Percentiles rank a stretch among this genome's conserved stretches.
These are phyloP conservation scores for Xestobium rufovillosum DNA, from an alignment of 2,888 invertebrate species.

Conservation along the genomic window DNA sequence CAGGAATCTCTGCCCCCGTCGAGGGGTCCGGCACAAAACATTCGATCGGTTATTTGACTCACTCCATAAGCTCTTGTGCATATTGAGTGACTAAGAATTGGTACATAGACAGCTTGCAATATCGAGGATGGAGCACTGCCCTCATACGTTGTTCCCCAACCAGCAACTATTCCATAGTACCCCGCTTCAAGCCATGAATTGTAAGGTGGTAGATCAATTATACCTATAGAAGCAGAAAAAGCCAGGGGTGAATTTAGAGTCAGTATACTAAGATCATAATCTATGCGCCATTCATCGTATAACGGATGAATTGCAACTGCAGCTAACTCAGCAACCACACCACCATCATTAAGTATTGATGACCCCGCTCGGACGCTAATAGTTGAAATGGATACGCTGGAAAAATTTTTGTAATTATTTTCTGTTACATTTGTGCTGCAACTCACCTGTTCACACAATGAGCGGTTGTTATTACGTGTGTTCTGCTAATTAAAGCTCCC, in stretches of 20 bases:
- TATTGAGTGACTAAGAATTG: slow-evolving; percentile 17
- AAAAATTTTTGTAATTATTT: background rate
- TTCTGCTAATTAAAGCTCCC: slow-evolving; percentile 45
- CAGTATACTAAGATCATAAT: background rate
- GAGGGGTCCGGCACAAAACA: slow-evolving; percentile 24
- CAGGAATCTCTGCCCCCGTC: slow-evolving; percentile 22
- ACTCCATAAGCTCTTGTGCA: slow-evolving; percentile 18
- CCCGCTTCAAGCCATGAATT: background rate
- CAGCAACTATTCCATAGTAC: slow-evolving; percentile 11
- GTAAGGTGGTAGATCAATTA: background rate
- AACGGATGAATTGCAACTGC: slow-evolving; percentile 1
- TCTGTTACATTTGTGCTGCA: background rate
- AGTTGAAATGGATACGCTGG: background rate
- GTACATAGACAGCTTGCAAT: slow-evolving; percentile 22
- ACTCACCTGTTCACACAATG: slow-evolving; percentile 40
- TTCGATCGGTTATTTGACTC: slow-evolving; percentile 15
- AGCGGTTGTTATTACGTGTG: slow-evolving; percentile 48
- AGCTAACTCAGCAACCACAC: background rate
- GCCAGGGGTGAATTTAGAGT: background rate
- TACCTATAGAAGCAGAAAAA: background rate
- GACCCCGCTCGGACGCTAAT: background rate
- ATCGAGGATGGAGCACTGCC: slow-evolving; percentile 8
- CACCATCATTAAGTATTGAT: background rate
- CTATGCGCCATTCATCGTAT: background rate
- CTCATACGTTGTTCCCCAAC: slow-evolving; percentile 23